Conservation (phyloP, 2,888 invertebrate genomes). For the Teleogryllus oceanicus region DNA sequence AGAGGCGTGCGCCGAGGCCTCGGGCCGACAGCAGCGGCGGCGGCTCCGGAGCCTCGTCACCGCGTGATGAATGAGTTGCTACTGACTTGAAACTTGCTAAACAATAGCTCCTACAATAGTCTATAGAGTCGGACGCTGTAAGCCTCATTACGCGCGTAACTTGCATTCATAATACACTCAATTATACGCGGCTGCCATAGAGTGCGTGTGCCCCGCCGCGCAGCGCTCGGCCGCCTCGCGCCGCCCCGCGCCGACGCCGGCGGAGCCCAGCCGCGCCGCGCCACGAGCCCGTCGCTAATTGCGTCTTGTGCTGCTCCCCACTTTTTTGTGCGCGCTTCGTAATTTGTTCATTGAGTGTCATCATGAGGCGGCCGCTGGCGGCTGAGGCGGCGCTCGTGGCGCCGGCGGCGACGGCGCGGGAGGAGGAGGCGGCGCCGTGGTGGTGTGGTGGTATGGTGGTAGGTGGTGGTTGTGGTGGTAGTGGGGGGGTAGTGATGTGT, state of each 20-base stretch:
- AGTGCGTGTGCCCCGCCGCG: background rate
- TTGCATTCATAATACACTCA: slow-evolving; percentile 18
- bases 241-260: background rate
- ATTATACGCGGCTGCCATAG: slow-evolving; percentile 18
- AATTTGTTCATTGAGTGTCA: slow-evolving; percentile 18
- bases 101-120: slow-evolving; percentile 18
- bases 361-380: slow-evolving; percentile 7
- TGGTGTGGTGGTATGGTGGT: too few species aligned
- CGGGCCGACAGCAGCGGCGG: background rate
- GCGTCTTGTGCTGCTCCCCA: background rate
- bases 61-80: slow-evolving; percentile 2
- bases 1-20: background rate
- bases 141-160: slow-evolving; percentile 1
- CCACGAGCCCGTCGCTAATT: background rate
- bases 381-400: background rate
- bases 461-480: too few species aligned
- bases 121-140: slow-evolving; percentile 9
- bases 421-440: background rate
- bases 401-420: background rate
- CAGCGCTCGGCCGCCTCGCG: background rate
- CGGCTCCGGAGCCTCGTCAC: background rate
- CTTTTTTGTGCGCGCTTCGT: background rate
- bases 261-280: background rate
- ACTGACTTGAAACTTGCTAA: slow-evolving; percentile 18
- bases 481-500: too few species aligned